These are phyloP conservation scores for Cotesia glomerata DNA, from an alignment of 1,140 invertebrate genomes.

Conservation along the genomic window DNA sequence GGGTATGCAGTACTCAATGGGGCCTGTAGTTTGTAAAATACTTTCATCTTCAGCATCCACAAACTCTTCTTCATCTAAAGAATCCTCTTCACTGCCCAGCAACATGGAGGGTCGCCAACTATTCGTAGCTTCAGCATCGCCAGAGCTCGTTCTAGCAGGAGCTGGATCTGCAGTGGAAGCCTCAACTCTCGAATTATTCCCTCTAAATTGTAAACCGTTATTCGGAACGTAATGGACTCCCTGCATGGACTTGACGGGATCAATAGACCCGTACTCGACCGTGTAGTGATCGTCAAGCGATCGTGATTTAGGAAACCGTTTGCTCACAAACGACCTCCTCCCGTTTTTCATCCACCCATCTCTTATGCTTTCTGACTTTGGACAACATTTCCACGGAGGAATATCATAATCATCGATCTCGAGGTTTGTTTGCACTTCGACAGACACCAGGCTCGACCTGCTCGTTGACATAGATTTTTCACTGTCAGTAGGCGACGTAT, in stretches of 20 bases:
- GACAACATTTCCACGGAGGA: too few species aligned
- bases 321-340: constrained; percentile 14
- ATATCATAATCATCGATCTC: constrained; percentile 39
- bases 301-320: constrained; percentile 25
- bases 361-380: constrained; percentile 36
- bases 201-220: neutral
- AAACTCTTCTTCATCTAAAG: constrained; percentile 51
- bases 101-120: neutral
- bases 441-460: constrained; percentile 48
- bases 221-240: neutral
- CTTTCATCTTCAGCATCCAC: constrained; percentile 53
- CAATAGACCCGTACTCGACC: neutral
- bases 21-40: constrained; percentile 33
- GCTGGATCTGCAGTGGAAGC: neutral
- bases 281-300: constrained; percentile 30
- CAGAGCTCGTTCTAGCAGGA: too few species aligned
- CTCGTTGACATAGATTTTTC: constrained; percentile 46
- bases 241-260: neutral
- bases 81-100: constrained; percentile 44
- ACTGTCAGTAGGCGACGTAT: constrained; percentile 51
- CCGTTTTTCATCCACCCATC: constrained; percentile 28
- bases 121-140: neutral
- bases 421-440: constrained; percentile 57
- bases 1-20: constrained; percentile 52
- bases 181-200: neutral